Evolutionary conservation across 2,888 invertebrate genomes (phyloP).

Genomic region (Ophion ellenae): DNA sequence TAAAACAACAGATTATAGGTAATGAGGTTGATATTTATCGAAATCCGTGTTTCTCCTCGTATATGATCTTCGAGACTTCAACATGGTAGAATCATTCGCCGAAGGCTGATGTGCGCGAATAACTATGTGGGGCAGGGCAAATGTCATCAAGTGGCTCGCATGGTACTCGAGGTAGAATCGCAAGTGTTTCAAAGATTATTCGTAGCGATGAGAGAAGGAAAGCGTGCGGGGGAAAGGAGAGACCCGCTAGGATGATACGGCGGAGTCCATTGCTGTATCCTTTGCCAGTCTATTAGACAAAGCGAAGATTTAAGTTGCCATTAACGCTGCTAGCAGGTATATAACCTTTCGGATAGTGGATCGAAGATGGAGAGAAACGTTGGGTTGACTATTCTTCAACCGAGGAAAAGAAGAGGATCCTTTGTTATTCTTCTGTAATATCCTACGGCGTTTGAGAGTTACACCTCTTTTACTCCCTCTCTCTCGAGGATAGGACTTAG

Average conservation of each 20-base stretch:
- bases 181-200: conserved; percentile 37
- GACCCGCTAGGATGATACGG: conserved; percentile 25
- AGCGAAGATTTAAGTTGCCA: conserved; percentile 48
- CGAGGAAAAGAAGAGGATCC: conserved; percentile 36
- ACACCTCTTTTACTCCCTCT: neutral
- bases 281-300: conserved; percentile 16
- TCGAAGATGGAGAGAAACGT: conserved; percentile 50
- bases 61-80: neutral
- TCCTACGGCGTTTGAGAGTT: conserved; percentile 36
- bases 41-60: neutral
- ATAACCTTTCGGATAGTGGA: conserved; percentile 56
- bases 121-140: conserved; percentile 30
- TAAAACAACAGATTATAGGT: no score
- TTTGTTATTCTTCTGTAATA: conserved; percentile 44
- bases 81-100: conserved; percentile 4
- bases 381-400: conserved; percentile 17
- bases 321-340: conserved; percentile 48
- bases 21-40: neutral
- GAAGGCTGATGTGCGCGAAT: conserved; percentile 23
- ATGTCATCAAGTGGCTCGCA: conserved; percentile 42
- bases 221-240: neutral
- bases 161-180: conserved; percentile 4
- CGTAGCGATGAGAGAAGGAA: conserved; percentile 40
- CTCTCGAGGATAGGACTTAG: conserved; percentile 23
- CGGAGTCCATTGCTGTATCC: conserved; percentile 17